These are phyloP conservation scores for Chionis minor DNA, from an alignment of 2,113 vertebrate species.

Conservation along the genomic window DNA sequence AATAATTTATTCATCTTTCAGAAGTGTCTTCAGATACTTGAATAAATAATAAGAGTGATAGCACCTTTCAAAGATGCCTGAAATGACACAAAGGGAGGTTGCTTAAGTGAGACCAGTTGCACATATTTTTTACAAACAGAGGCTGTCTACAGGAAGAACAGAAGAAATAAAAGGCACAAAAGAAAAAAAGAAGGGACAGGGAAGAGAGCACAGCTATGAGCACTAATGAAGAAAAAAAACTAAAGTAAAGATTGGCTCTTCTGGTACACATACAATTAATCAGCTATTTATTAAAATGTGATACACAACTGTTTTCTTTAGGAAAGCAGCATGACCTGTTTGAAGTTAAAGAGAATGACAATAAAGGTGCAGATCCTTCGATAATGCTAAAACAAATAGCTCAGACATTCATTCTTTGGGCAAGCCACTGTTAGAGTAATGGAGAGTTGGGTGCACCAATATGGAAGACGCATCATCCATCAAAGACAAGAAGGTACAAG, in stretches of 20 bases:
- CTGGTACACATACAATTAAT: neutral
- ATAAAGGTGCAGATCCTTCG: neutral
- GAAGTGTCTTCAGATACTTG: neutral
- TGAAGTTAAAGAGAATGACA: neutral
- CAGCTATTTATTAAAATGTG: neutral
- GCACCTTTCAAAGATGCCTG: neutral
- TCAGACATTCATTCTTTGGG: neutral
- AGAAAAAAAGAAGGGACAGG: neutral
- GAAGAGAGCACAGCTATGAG: neutral
- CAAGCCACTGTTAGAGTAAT: neutral
- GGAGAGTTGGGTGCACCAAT: neutral
- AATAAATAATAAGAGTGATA: conserved; percentile 31
- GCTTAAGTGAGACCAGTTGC: neutral
- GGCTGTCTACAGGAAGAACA: neutral
- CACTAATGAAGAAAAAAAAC: neutral
- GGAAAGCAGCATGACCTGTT: neutral
- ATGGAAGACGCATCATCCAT: neutral
- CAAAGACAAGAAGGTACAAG: neutral
- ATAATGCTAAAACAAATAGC: neutral
- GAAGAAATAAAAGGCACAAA: neutral
- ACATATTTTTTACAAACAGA: neutral
- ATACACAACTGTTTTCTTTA: neutral
- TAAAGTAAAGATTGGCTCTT: neutral
- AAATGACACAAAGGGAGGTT: neutral
- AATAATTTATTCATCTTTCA: conserved; percentile 32